phyloP scores from a whole-genome alignment of 2,113 vertebrate genomes.

The Oncorhynchus nerka region DNA sequence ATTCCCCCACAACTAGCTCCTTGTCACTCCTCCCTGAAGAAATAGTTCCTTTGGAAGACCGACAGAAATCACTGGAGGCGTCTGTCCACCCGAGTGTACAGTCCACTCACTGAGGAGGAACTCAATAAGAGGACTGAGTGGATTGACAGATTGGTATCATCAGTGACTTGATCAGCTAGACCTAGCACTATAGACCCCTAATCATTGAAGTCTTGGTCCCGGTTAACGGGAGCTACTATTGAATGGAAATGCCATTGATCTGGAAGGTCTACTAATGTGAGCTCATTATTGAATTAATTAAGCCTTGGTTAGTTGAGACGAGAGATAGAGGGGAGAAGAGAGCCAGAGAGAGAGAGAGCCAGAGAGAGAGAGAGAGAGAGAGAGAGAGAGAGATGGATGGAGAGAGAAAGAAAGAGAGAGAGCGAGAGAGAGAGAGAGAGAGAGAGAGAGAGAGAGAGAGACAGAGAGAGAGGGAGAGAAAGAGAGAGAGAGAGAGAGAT shows the following conservation, averaged over 20 bases:
- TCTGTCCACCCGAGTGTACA: slow-evolving; percentile 38
- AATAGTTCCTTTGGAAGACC: slow-evolving; percentile 55
- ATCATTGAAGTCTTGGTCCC: slow-evolving; percentile 49
- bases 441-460: background rate
- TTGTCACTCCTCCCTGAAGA: slow-evolving; percentile 3
- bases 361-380: slow-evolving; percentile 3
- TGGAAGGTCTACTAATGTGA: slow-evolving; percentile 53
- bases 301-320: slow-evolving; percentile 55
- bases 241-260: slow-evolving; percentile 61
- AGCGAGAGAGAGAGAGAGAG: slow-evolving; percentile 17
- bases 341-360: background rate
- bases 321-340: slow-evolving; percentile 25
- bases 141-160: slow-evolving; percentile 35
- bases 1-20: background rate
- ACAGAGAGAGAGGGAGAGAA: slow-evolving; percentile 9
- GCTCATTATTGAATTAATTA: slow-evolving; percentile 71
- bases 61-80: slow-evolving; percentile 42
- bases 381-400: slow-evolving; percentile 9
- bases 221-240: slow-evolving; percentile 50
- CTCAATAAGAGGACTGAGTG: slow-evolving; percentile 56
- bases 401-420: background rate
- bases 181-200: slow-evolving; percentile 11
- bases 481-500: background rate
- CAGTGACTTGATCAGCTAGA: background rate
- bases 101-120: slow-evolving; percentile 46